Base-by-base conservation (phyloP, 2,888 invertebrate genomes). In the Protonemura montana region DNA sequence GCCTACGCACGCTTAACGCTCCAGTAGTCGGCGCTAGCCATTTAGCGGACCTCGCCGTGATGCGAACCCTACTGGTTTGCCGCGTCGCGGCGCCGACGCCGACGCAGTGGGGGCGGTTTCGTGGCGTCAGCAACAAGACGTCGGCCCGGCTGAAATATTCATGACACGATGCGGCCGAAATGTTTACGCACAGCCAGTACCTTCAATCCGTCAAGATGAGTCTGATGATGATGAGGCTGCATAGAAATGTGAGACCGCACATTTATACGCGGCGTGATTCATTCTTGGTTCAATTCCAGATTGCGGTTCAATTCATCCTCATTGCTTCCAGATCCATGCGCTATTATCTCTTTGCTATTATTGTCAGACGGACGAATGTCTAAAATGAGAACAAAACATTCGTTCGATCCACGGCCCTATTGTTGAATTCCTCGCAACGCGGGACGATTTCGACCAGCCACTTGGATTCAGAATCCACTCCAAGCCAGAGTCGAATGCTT, bases 351-450 rank as follows among this genome's bases (percentile, higher is more conserved):
- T 35, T 59, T 59, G 59, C 59, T 59, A 59, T 59, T 59, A 59
- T 59, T 59, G 59, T 21, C 59, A 16, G 59, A 59, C 59, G 59
- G 59, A 59, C 59, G 21, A 59, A 59, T 59, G 59, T 59, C 59
- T 59, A 59, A 59, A 59, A 59, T 59, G 59, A 59, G 59, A 59
- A 59, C 59, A 59, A 59, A 59, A 59, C 59, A 59, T 16, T 59
- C 1, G 13, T 59, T 59, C 59, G 59, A 59, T 59, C 59, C 59
- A 59, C 59, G 59, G 59, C 21, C 59, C 21, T 21, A 59, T 59
- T 59, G 59, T 59, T 59, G 21, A 59, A 21, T 59, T 13, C 6
- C 21, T 1, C 59, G 16, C 35, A 35, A 35, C 59, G 7, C 41
- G 41, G 41, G 5, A 41, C 21, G 1, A 59, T 21, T 59, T 59